Conservation (phyloP, 1,140 invertebrate genomes). For the Drosophila busckii region DNA sequence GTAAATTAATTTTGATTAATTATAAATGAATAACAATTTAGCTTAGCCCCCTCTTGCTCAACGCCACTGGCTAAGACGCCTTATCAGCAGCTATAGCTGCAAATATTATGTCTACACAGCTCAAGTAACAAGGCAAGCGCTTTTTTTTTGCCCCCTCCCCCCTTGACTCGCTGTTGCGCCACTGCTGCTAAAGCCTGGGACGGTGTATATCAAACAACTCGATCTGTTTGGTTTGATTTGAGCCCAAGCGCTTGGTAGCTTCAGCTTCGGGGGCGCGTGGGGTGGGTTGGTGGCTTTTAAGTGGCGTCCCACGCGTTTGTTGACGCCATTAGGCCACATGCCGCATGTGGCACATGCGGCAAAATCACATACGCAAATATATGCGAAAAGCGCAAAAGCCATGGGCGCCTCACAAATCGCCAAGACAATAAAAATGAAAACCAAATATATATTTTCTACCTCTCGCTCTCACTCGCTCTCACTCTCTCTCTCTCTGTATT, state of each 20-base stretch:
- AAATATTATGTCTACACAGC: background rate
- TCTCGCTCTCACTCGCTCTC: too few relatives aligned
- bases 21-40: too few relatives aligned
- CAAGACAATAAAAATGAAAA: constrained; percentile 7
- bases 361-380: constrained; percentile 66
- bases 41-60: background rate
- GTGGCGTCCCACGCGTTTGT: constrained; percentile 51
- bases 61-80: background rate
- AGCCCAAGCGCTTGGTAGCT: constrained; percentile 6
- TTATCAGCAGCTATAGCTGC: constrained; percentile 9
- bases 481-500: background rate
- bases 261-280: background rate
- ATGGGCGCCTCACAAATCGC: constrained; percentile 7
- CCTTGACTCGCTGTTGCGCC: background rate
- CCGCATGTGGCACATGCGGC: too few relatives aligned
- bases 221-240: constrained; percentile 29
- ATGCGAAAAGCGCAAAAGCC: background rate
- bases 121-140: background rate
- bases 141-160: background rate
- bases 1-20: too few relatives aligned
- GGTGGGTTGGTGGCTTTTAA: constrained; percentile 5
- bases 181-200: background rate
- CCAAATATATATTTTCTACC: constrained; percentile 1
- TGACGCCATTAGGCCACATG: constrained; percentile 65
- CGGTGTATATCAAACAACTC: constrained; percentile 43